Evolutionary conservation across 1,140 invertebrate genomes (phyloP), one percentile per base, ranked within the genome.

Genomic region (Heterodera carotae): DNA sequence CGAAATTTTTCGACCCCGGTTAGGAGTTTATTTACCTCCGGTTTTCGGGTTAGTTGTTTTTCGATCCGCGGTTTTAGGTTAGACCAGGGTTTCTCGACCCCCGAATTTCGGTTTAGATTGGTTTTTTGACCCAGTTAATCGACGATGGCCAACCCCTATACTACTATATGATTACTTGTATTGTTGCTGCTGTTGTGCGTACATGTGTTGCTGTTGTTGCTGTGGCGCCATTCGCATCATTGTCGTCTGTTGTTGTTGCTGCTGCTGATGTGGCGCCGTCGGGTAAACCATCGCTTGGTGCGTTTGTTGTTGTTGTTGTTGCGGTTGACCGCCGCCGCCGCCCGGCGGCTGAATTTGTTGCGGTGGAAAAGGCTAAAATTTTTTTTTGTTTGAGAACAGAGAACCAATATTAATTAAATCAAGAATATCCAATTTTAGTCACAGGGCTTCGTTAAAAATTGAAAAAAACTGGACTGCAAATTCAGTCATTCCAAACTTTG

Each of bases 211-310:
- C 60, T 15, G 76, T 6, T 76, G 76, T 31, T 75, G 36, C 22
- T 66, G 48, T 62, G n/a, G 34, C 5, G 69, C 69, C 74, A 75
- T 75, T 43, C 74, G 18, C 18, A 75, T 34, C 74, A 75, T 75
- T 22, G 43, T 69, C 25, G 36, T 39, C 4, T 6, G 10, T 39
- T 39, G 36, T 39, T 59, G 29, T 31, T 67, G 66, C 33, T 34
- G 33, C 18, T 67, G 66, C 22, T 34, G 66, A n/a, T 67, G 66
- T 4, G 66, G 33, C 18, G 33, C n/a, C n/a, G n/a, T 18, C 66
- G 33, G 66, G 66, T 67, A 43, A 67, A 67, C 66, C 39, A 36
- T 34, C 12, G 33, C 18, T 22, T 67, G 66, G 12, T 18, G 66
- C 12, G 15, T 12, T 22, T 67, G 66, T 22, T 67, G 66, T 43